Conservation (phyloP, 2,888 invertebrate genomes). For the Amiota communis region DNA sequence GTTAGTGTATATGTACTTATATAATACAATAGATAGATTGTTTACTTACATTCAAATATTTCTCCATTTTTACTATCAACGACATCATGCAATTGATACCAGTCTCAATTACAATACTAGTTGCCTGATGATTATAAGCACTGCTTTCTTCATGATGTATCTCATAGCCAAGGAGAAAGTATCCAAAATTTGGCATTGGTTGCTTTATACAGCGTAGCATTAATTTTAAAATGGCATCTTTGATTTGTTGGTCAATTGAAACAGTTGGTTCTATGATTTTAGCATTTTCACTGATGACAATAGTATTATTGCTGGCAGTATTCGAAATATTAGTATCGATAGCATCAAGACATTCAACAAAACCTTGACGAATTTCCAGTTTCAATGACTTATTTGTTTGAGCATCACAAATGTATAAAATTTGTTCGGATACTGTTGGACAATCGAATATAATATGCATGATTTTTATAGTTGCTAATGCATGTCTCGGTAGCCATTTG, state of each 20-base stretch:
- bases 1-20: too few relatives aligned
- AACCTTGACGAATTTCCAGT: conserved; percentile 82
- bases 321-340: conserved; percentile 29
- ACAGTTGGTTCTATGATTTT: background rate
- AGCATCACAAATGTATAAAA: conserved; percentile 81
- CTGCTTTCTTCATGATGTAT: conserved; percentile 85
- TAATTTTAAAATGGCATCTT: conserved; percentile 81
- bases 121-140: conserved; percentile 79
- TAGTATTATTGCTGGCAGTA: background rate
- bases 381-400: conserved; percentile 76
- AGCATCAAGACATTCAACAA: conserved; percentile 89
- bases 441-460: conserved; percentile 79
- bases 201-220: conserved; percentile 85
- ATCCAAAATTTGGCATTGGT: conserved; percentile 88
- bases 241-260: conserved; percentile 64
- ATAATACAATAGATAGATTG: too few relatives aligned
- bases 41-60: conserved; percentile 76
- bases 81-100: conserved; percentile 87
- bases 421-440: conserved; percentile 80
- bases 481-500: conserved; percentile 79
- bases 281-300: background rate
- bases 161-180: conserved; percentile 91
- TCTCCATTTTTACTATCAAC: conserved; percentile 81
- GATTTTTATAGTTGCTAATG: conserved; percentile 81
- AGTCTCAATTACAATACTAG: conserved; percentile 74